Conservation (phyloP, 2,113 vertebrate genomes). For the Nerophis lumbriciformis region DNA sequence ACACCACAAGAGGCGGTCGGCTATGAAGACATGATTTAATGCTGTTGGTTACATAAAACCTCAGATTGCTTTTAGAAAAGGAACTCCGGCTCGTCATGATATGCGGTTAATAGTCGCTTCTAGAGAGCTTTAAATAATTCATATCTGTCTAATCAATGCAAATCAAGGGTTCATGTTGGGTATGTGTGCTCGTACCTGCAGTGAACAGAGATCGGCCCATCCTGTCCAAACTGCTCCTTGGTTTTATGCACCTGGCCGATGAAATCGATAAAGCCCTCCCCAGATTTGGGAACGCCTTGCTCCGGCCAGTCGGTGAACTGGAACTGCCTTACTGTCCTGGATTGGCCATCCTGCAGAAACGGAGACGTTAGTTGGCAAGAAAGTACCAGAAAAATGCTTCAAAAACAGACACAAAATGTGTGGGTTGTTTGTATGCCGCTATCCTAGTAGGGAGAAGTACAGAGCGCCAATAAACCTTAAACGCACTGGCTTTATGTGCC, state of each 20-base stretch:
- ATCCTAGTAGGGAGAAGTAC: too few species aligned
- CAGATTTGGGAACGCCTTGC: constrained; percentile 94
- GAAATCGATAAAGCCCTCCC: constrained; percentile 97
- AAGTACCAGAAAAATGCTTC: not conserved
- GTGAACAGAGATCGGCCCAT: constrained; percentile 96
- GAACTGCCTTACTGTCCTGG: constrained; percentile 94
- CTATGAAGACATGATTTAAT: constrained; percentile 30
- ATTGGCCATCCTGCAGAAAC: constrained; percentile 85
- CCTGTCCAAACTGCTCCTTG: constrained; percentile 99
- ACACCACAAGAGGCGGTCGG: constrained; percentile 26
- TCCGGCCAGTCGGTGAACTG: constrained; percentile 99
- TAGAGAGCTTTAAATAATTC: not conserved
- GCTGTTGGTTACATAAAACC: constrained; percentile 6
- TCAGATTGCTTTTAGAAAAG: constrained; percentile 14
- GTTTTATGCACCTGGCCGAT: constrained; percentile 98
- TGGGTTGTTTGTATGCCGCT: too few species aligned
- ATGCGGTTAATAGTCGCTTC: not conserved
- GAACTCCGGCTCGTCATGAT: constrained; percentile 1
- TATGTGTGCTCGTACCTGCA: constrained; percentile 80
- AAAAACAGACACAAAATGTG: not conserved
- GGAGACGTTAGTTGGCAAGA: not conserved
- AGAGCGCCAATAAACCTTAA: too few species aligned
- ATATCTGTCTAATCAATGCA: not conserved
- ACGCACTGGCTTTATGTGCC: too few species aligned
- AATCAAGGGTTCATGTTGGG: not conserved